Base-by-base conservation (phyloP, 2,113 vertebrate species). In the Oreochromis niloticus region DNA sequence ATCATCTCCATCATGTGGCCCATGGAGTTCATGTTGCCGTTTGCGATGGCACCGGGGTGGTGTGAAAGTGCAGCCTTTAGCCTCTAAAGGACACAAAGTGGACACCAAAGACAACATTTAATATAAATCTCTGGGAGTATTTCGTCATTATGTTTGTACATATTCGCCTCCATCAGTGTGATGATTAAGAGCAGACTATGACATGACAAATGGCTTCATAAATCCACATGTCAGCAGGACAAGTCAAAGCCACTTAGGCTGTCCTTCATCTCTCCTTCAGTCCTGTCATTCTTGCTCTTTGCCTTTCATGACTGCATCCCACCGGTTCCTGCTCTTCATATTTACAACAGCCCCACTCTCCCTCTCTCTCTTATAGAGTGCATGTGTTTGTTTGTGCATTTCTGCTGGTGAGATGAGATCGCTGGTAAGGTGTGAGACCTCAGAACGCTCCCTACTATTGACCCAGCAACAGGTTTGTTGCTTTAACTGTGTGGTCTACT, bases 1-100 rank as follows among this genome's bases (percentile, higher is more conserved):
- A 99, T 99, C 98, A 99, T 99, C 83, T 99, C 99, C 98, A 99
- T 99, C 98, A 99, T 99, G 95, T 99, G 99, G 85, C 98, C 98
- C 98, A 99, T 99, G 93, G 97, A 97, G 96, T 97, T 99, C 98
- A 99, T 99, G 92, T 97, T 99, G 91, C 99, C 99, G 1, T 99
- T 99, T 0, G 98, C 95, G 95, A 99, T 98, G 95, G 98, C 88
- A 7, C 97, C 97, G n/a, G 98, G 98, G 91, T 99, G 98, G 88
- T 99, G 99, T 81, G 97, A 97, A 96, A 99, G 94, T 1, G 98
- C 98, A 75, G 99, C 99, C 96, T 99, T 99, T 96, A 99, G 94
- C 95, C 99, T 98, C 99, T 8, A 78, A 78, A 50, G 95, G 9
- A 56, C 82, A 96, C 13, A 95, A 90, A 88, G 96, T 85, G 68